Percentiles rank a stretch among this genome's conserved stretches.
These are phyloP conservation scores for Brachionus calyciflorus DNA, from an alignment of 1,140 invertebrate genomes.

Conservation along the genomic window DNA sequence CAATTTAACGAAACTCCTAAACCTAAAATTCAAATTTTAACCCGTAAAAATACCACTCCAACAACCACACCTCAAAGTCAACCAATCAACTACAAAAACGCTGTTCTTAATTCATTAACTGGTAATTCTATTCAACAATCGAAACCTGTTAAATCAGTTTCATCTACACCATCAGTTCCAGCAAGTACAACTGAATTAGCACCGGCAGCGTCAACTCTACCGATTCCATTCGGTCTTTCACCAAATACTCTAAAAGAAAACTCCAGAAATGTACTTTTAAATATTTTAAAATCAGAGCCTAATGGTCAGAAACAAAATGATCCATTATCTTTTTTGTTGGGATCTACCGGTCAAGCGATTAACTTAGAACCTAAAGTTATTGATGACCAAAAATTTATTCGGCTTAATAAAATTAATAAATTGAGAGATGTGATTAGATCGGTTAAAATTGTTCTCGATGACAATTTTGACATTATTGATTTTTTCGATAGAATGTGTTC, in stretches of 20 bases:
- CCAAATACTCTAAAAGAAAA: constrained; percentile 3
- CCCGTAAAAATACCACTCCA: background rate
- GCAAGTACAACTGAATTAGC: constrained; percentile 1
- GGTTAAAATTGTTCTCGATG: background rate
- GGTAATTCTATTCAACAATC: background rate
- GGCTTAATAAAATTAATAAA: constrained; percentile 29
- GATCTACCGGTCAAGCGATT: background rate
- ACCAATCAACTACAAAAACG: background rate
- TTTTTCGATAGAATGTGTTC: constrained; percentile 8
- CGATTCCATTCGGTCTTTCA: constrained; percentile 11
- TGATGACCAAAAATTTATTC: constrained; percentile 21
- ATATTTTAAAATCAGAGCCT: background rate
- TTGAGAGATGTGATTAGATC: constrained; percentile 17
- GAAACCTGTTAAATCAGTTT: background rate
- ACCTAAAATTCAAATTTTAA: constrained; percentile 25
- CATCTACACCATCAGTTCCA: constrained; percentile 23
- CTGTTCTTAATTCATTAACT: background rate
- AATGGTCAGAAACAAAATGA: background rate
- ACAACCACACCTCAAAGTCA: background rate
- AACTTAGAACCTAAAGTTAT: background rate
- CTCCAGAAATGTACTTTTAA: background rate
- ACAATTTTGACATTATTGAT: constrained; percentile 19
- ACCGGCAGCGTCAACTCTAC: constrained; percentile 7
- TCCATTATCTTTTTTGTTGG: background rate
- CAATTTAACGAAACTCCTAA: constrained; percentile 1